Evolutionary conservation across 2,888 invertebrate genomes (phyloP), one percentile per base, ranked within the genome.

Genomic region (Didymodactylos carnosus): DNA sequence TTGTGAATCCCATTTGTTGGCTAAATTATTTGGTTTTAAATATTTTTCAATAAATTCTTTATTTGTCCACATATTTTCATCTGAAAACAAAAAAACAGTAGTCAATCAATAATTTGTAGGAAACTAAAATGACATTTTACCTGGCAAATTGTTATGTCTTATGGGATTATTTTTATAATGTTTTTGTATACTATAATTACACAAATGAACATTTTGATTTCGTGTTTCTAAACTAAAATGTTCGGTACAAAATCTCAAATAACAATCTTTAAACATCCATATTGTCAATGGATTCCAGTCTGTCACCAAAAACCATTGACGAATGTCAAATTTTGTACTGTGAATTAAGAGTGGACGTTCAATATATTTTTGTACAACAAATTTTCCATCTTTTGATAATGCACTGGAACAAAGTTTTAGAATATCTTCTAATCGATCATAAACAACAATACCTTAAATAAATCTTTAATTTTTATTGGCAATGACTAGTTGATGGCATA

Each of bases 311-410:
- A 94, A 94, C 94, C 94, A 94, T 83, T 94, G 94, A 8, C 94
- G 87, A 78, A 94, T 93, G 83, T 94, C 94, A 82, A 94, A 94
- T 85, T 94, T 94, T 2, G 92, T 92, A 79, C 90, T 87, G 84
- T 92, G 89, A 77, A 94, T 88, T 70, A 92, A 87, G 72, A 94
- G 84, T 0, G 94, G 94, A 76, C 89, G 88, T 85, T 94, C 92
- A 79, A 94, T 92, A 82, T 94, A 94, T 84, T 94, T 94, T 82
- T 94, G 94, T 16, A 94, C 90, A 71, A 94, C 92, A 82, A 90
- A 94, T 80, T 84, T 82, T 75, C 81, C 79, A 75, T 83, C 83
- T 78, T 79, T 82, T 76, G 86, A 90, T 88, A 80, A 80, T 49
- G 80, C 78, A 76, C 79, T 81, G 75, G 78, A 80, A 75, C 83